Base-by-base conservation (phyloP, 2,888 invertebrate species). In the Mactromeris polynyma region DNA sequence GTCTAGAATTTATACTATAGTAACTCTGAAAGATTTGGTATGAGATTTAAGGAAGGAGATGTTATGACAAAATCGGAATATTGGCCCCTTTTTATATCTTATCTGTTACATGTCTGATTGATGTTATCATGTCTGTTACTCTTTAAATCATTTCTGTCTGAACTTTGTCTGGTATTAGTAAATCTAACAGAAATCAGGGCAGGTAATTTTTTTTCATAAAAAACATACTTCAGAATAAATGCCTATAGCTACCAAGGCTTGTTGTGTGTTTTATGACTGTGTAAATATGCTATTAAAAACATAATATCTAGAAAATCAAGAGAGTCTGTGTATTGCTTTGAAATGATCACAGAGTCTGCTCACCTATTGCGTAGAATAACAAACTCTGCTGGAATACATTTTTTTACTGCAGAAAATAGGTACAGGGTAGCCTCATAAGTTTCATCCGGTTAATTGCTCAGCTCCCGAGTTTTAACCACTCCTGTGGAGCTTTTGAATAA, bases 221-320 rank as follows among this genome's bases (percentile, higher is more conserved):
- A 46, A 64, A 9, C 26, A 64, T 64, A 26, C 58, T 64, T 26
- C 58, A 2, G 58, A 26, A 26, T n/a, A 26, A 64, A 26, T 64
- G 58, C 26, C 58, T 64, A 26, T 64, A 64, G 58, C 26, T 64
- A n/a, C n/a, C n/a, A 64, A 64, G n/a, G 9, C 58, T 64, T 64
- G 46, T 46, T 58, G n/a, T 58, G 36, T 73, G 73, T 33, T 73
- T 36, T 73, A 73, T 73, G 33, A 21, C 33, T 33, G 73, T 73
- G 73, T 73, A 36, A 64, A 64, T 64, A 64, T 26, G 58, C 58
- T 73, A 73, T 73, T 73, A 73, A 73, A 73, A 73, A 73, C 73
- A 73, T 73, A 73, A 73, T 73, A 73, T 73, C 31, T 33, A 21
- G 36, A 33, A 19, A 36, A 36, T 73, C 73, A 73, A 14, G 19